Evolutionary conservation across 1,140 invertebrate genomes (phyloP).

Genomic region (Cydia strobilella): DNA sequence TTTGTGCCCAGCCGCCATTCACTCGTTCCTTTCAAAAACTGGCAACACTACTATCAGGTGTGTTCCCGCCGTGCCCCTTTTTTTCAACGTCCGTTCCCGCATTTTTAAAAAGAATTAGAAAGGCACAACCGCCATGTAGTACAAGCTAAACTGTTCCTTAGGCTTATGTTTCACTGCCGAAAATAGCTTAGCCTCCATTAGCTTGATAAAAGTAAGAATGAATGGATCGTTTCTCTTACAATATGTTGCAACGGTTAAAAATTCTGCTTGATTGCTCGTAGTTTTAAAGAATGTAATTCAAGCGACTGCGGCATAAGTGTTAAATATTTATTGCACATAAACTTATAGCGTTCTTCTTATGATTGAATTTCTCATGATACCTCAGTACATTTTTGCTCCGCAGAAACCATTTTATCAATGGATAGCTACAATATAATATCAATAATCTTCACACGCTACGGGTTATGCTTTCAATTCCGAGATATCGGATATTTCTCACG

Average conservation of each 20-base stretch:
- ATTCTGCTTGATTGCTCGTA: conserved; percentile 41
- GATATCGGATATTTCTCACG: conserved; percentile 26
- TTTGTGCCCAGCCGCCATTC: conserved; percentile 68
- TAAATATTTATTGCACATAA: neutral
- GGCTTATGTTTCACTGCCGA: conserved; percentile 9
- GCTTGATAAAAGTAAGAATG: conserved; percentile 68
- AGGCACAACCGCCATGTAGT: neutral
- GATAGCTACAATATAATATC: neutral
- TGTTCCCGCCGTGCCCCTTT: conserved; percentile 78
- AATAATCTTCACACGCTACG: conserved; percentile 18
- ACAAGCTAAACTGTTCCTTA: conserved; percentile 1
- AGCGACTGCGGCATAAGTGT: conserved; percentile 7
- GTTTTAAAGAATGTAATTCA: conserved; percentile 47
- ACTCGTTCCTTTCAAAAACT: conserved; percentile 75
- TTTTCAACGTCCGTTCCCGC: conserved; percentile 76
- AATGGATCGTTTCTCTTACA: conserved; percentile 77
- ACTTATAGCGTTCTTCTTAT: neutral
- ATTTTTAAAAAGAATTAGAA: conserved; percentile 18
- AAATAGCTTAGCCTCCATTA: conserved; percentile 35
- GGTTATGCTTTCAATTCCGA: conserved; percentile 1
- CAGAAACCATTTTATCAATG: conserved; percentile 15
- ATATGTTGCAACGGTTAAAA: conserved; percentile 73
- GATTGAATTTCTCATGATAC: conserved; percentile 12
- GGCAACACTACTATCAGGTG: conserved; percentile 78
- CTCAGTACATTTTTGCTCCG: neutral